Evolutionary conservation across 2,113 vertebrate species (phyloP), one percentile per base, ranked within the genome.

Genomic region (Sinocyclocheilus rhinocerous): DNA sequence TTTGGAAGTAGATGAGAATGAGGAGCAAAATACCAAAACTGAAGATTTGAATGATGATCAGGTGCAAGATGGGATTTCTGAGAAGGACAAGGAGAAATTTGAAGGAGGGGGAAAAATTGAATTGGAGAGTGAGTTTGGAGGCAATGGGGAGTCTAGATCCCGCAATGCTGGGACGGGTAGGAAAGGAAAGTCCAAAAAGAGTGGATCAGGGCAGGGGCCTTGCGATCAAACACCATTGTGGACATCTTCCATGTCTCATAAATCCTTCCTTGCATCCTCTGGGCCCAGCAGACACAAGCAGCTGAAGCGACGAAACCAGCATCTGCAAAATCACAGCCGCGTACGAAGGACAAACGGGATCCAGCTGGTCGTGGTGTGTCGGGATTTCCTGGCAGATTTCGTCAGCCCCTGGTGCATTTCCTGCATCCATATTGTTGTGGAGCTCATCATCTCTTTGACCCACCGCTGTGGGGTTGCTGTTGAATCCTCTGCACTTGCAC

Each of bases 371-470:
- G 82, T 88, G 2, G 90, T 92, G 13, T 92, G 95, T 48, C 92
- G 94, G 65, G 96, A 95, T 87, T 95, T 93, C 69, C 87, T 95
- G 57, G 95, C 95, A 0, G 95, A 94, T 81, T 92, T 92, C 1
- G 75, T 95, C 36, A 94, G 93, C 72, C 93, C 96, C 81, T 97
- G 96, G 92, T 96, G 95, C 89, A 91, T 96, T 76, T 95, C 95
- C 73, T 96, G 95, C 80, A 89, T 97, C 81, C 95, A 93, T 90
- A 94, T 96, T 92, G 90, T 98, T 88, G 96, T 97, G 36, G 94
- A 97, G 87, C 93, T 97, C 78, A 95, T 98, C 42, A 95, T 96
- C 70, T 94, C 95, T 26, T 93, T 97, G 83, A 94, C 95, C 76
- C 95, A 95, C 81, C 93, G 92, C 52, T 95, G 95, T 69, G 94